Base-by-base conservation (phyloP, 2,113 vertebrate species). In the Ginglymostoma cirratum region DNA sequence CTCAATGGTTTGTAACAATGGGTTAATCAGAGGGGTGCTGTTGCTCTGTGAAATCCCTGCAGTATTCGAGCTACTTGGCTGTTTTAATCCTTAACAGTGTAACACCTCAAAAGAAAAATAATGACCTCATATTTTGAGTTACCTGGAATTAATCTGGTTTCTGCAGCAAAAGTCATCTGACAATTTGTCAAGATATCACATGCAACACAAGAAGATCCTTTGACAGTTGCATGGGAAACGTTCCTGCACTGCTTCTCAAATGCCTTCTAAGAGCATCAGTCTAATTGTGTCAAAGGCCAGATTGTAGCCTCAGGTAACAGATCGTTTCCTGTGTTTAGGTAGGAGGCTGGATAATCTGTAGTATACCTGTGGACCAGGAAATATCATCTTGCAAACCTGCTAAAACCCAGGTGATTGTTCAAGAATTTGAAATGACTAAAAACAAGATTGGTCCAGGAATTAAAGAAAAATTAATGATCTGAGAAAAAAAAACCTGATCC, bases 311-410 rank as follows among this genome's bases (percentile, higher is more conserved):
- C 66, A 96, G 96, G 97, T 97, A 97, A 97, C 96, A 94, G 96
- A 30, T 96, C 95, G 97, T 96, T 97, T 97, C 97, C 97, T 97
- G 97, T 96, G 96, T 96, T 97, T 97, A 97, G 96, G 96, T 0
- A 90, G 94, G 94, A 96, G 96, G 96, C 96, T 96, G 69, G 96
- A 95, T 97, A 97, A 97, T 97, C 94, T 87, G 15, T 0, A 86
- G 97, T 97, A 97, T 38, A 96, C 96, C 69, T 0, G 4, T 12
- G 45, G 96, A 96, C 96, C 96, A 97, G 97, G 97, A 97, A 97
- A 96, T 97, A 97, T 96, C 97, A 66, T 86, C 97, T 97, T 97
- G 96, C 97, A 95, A 94, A 48, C 96, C 96, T 96, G 95, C 96
- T 96, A 38, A 96, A 90, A 96, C 96, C 97, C 96, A 95, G 96